Evolutionary conservation across 2,113 vertebrate species (phyloP).

Genomic region (Numenius arquata): DNA sequence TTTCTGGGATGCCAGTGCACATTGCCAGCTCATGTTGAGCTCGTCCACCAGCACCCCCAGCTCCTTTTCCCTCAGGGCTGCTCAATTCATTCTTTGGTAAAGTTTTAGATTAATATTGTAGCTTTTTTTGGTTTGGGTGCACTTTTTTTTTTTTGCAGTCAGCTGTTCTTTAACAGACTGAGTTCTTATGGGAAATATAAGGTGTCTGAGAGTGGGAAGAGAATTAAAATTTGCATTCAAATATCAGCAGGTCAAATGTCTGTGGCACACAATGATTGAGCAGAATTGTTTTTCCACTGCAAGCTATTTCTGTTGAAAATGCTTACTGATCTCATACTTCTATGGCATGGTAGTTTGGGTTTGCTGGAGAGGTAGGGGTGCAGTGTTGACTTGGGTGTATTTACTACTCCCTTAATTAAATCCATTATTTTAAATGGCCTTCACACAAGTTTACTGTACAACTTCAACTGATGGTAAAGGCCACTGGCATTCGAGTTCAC

Average conservation of each 20-base stretch:
- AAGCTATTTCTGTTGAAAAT: neutral
- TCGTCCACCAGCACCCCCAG: too few relatives aligned
- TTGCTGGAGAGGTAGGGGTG: neutral
- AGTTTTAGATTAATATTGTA: neutral
- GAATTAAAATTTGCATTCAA: conserved; percentile 9
- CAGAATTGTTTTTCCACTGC: neutral
- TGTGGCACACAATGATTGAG: neutral
- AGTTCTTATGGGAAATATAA: neutral
- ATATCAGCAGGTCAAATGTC: conserved; percentile 13
- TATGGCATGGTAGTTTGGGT: neutral
- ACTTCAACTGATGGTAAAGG: neutral
- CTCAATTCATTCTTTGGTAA: neutral
- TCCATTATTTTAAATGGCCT: neutral
- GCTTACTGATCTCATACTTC: neutral
- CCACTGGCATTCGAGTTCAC: neutral
- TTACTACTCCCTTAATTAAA: neutral
- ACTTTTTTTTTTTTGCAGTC: neutral
- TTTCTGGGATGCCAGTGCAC: too few relatives aligned
- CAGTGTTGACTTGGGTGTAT: neutral
- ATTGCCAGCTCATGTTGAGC: too few relatives aligned
- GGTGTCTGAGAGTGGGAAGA: neutral
- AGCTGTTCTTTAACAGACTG: neutral
- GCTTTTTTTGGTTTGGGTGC: neutral
- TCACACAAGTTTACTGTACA: neutral
- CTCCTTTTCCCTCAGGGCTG: too few relatives aligned